These are phyloP conservation scores for Thunnus maccoyii DNA, from an alignment of 2,113 vertebrate species.

Conservation along the genomic window DNA sequence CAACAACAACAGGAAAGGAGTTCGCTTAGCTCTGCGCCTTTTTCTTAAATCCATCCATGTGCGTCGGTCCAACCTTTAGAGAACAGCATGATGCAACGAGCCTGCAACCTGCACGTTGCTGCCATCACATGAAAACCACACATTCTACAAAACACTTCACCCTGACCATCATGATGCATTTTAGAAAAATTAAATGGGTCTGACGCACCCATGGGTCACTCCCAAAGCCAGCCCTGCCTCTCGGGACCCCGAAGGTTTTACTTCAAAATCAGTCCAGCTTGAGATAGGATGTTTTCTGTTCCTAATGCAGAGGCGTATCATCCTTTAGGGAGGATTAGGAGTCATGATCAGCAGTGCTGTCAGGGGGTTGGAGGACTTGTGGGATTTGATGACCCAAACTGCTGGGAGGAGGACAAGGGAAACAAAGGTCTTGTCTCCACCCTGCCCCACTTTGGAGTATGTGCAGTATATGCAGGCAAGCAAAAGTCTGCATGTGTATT, in stretches of 20 bases:
- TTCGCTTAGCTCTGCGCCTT: constrained; percentile 49
- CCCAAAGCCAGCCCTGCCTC: constrained; percentile 4
- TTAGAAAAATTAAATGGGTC: constrained; percentile 1
- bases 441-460: neutral
- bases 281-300: neutral
- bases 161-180: constrained; percentile 2
- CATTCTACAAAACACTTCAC: constrained; percentile 8
- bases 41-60: constrained; percentile 50
- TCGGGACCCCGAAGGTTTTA: neutral
- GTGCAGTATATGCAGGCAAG: too few relatives aligned
- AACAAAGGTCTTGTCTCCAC: constrained; percentile 13
- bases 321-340: constrained; percentile 22
- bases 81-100: constrained; percentile 74
- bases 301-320: neutral
- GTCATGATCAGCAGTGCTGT: constrained; percentile 10
- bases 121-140: constrained; percentile 35
- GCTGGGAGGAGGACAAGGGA: neutral
- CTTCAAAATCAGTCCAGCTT: neutral
- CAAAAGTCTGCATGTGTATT: too few relatives aligned
- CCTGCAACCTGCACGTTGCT: constrained; percentile 56
- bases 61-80: constrained; percentile 53
- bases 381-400: constrained; percentile 23
- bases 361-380: constrained; percentile 12
- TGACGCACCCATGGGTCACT: neutral
- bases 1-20: constrained; percentile 74